Conservation (phyloP, 2,113 vertebrate species). For the Mustela lutreola region DNA sequence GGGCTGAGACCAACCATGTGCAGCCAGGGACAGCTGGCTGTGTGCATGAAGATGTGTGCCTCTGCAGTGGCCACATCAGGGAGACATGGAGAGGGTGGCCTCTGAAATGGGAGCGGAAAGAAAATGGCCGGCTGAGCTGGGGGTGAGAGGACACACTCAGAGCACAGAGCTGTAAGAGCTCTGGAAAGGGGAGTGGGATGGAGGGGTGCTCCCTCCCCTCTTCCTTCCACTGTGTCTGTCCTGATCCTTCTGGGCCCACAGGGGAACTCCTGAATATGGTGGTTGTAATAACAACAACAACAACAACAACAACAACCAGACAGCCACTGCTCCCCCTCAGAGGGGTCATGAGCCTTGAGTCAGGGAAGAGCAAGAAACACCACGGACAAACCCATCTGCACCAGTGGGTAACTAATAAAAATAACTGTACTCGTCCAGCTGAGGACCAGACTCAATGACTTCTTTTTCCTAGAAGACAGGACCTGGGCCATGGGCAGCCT, state of each 20-base stretch:
- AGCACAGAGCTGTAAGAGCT: neutral
- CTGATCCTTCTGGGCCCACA: neutral
- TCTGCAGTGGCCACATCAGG: neutral
- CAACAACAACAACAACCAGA: too few relatives aligned
- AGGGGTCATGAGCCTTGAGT: neutral
- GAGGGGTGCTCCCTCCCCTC: neutral
- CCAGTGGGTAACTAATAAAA: too few relatives aligned
- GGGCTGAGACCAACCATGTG: neutral
- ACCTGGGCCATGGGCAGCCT: neutral
- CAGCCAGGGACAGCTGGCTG: neutral
- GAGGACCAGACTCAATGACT: neutral
- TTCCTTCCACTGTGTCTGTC: neutral
- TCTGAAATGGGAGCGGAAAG: neutral
- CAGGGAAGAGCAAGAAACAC: neutral
- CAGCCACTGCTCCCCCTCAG: neutral
- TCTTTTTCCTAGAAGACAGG: neutral
- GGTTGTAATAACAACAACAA: neutral
- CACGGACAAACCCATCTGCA: accelerated
- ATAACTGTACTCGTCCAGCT: neutral
- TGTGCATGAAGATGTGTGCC: neutral
- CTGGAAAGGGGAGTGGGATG: neutral
- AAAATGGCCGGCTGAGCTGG: neutral
- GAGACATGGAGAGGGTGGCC: neutral
- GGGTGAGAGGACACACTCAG: neutral
- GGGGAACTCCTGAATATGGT: neutral